A percentile compares a stretch with the other conserved stretches of the same genome.
Evolutionary conservation across 2,888 invertebrate genomes (phyloP).

Genomic region (Allolobophora icterica): DNA sequence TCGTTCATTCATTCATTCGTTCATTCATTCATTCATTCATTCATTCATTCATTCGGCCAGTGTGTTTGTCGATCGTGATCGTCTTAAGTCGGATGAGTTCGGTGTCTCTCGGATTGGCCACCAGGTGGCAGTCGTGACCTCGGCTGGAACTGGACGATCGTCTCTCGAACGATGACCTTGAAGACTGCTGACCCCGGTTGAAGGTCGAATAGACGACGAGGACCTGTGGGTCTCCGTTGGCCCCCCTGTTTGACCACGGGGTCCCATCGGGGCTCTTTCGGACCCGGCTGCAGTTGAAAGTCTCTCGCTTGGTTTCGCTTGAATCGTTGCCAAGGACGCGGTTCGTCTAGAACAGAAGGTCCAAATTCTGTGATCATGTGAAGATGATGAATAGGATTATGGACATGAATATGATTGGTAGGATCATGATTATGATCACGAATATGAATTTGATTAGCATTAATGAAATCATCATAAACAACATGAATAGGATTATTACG

Average conservation of each 20-base stretch:
- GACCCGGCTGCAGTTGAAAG: background rate
- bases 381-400: no score
- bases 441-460: no score
- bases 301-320: slow-evolving; percentile 12
- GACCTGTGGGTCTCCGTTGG: slow-evolving; percentile 19
- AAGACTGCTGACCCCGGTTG: background rate
- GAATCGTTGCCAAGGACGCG: slow-evolving; percentile 1
- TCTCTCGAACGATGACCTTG: background rate
- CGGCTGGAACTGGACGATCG: background rate
- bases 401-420: no score
- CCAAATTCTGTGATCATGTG: no score
- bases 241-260: background rate
- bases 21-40: background rate
- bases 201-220: slow-evolving; percentile 26
- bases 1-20: background rate
- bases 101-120: background rate
- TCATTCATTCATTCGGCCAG: background rate
- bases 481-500: no score
- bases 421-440: no score
- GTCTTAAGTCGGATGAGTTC: background rate
- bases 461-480: no score
- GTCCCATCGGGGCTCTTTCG: background rate
- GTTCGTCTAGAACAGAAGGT: background rate
- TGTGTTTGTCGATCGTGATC: background rate
- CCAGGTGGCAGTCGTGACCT: background rate